Conservation (phyloP, 2,113 vertebrate genomes). For the Chelonoidis abingdonii region DNA sequence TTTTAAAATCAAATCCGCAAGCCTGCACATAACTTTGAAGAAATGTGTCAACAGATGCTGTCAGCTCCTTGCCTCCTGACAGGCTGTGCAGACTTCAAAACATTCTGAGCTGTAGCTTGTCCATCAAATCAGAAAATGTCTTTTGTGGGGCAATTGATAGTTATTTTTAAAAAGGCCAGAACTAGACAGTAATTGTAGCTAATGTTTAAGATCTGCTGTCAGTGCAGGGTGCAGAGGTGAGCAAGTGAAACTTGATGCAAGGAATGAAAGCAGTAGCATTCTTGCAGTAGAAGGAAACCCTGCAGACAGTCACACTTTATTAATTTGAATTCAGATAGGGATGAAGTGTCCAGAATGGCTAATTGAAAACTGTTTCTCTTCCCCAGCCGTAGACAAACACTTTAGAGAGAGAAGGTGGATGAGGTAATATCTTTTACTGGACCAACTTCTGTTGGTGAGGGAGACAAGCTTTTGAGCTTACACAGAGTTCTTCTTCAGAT, state of each 20-base stretch:
- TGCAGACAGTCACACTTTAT: background rate
- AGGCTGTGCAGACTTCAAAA: conserved; percentile 39
- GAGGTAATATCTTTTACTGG: background rate
- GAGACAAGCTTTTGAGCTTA: background rate
- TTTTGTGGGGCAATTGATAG: background rate
- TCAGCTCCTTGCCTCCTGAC: conserved; percentile 52
- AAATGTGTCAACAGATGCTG: conserved; percentile 65
- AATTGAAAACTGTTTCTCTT: conserved; percentile 15
- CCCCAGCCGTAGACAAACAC: background rate
- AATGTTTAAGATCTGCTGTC: background rate
- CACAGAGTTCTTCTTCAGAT: background rate
- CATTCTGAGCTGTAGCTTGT: background rate
- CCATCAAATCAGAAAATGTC: conserved; percentile 60
- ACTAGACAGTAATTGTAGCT: background rate
- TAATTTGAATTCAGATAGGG: background rate
- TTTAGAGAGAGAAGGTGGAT: background rate
- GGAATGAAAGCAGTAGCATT: background rate
- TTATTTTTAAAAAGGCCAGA: background rate
- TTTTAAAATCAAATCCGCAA: conserved; percentile 54
- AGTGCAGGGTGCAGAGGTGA: background rate
- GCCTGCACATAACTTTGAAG: conserved; percentile 25
- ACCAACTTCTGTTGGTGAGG: background rate
- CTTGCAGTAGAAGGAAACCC: background rate
- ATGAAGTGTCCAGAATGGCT: background rate
- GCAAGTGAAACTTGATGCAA: background rate